Base-by-base conservation (phyloP, 2,888 invertebrate species). In the Zhengitettix transpicula region DNA sequence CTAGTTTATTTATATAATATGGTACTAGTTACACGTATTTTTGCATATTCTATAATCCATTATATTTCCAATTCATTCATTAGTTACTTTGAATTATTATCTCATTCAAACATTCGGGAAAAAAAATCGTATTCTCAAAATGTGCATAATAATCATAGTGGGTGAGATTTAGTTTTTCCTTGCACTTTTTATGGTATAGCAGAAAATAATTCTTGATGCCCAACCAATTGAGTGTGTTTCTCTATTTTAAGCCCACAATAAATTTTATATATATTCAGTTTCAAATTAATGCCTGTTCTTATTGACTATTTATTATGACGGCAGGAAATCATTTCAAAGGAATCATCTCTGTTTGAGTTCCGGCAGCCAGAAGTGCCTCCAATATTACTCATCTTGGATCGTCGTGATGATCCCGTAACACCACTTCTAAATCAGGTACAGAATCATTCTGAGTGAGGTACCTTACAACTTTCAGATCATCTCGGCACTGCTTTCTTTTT, bases 331-430 rank as follows among this genome's bases (percentile, higher is more conserved):
- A 81, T 94, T 66, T 83, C 84, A 44, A 86, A 93, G 69, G 97
- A 97, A 75, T 88, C 91, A 0, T 83, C 83, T 11, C 77, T 96
- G 11, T 89, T 96, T 71, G 89, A 94, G 67, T 90, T 89, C 72
- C 82, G 87, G n/a, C 84, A 85, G 60, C 68, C 74, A 58, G 71
- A 73, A 53, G 81, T 81, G n/a, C 74, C 79, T 55, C 89, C 95
- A 0, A 75, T 94, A 64, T 73, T 99, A 60, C 73, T 99, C 42
- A 87, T 99, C 63, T 71, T 99, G 47, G 99, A 99, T 72, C 79
- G 99, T 65, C 79, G 91, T 66, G 92, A 92, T 71, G 99, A 99
- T 75, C 90, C 96, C 0, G 87, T 98, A 10, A 97, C 99, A 0
- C 99, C 99, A 0, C 74, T 99, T 59, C 75, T 99, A 42, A 95